A percentile compares a stretch with the other conserved stretches of the same genome.
phyloP scores from a whole-genome alignment of 2,113 vertebrate species.

The Butorides virescens region DNA sequence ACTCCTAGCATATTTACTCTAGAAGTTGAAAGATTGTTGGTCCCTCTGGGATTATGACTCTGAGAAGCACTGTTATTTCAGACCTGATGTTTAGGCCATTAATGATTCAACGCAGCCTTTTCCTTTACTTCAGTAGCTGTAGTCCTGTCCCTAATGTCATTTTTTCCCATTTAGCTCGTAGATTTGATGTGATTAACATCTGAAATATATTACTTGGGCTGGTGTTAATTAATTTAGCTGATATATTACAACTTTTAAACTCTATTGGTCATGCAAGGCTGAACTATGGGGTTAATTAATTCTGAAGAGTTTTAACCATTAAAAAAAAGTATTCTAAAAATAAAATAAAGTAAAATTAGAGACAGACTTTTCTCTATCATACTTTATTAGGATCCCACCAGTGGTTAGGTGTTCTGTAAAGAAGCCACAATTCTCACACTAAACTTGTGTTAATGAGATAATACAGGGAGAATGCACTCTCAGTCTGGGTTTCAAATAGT shows the following conservation, averaged over 20 bases:
- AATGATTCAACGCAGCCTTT: background rate
- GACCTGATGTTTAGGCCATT: conserved; percentile 1
- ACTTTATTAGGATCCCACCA: background rate
- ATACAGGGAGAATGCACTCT: background rate
- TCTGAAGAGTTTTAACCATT: background rate
- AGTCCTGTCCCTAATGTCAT: background rate
- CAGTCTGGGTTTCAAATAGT: background rate
- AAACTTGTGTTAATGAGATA: background rate
- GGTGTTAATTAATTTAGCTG: conserved; percentile 15
- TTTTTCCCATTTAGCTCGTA: background rate
- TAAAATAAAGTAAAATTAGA: background rate
- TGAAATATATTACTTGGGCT: background rate
- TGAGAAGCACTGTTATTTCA: conserved; percentile 15
- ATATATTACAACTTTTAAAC: background rate
- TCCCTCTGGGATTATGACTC: background rate
- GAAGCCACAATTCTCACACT: background rate
- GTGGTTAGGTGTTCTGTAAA: background rate
- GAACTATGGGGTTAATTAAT: background rate
- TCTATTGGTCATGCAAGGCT: background rate
- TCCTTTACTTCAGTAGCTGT: background rate
- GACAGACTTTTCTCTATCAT: background rate
- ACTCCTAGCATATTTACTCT: background rate
- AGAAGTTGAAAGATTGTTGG: background rate
- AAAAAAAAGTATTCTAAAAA: background rate
- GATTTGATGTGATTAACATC: conserved; percentile 35